Evolutionary conservation across 2,797 vertebrate genomes (phyloP).

Genomic region (Apogon talboti): DNA sequence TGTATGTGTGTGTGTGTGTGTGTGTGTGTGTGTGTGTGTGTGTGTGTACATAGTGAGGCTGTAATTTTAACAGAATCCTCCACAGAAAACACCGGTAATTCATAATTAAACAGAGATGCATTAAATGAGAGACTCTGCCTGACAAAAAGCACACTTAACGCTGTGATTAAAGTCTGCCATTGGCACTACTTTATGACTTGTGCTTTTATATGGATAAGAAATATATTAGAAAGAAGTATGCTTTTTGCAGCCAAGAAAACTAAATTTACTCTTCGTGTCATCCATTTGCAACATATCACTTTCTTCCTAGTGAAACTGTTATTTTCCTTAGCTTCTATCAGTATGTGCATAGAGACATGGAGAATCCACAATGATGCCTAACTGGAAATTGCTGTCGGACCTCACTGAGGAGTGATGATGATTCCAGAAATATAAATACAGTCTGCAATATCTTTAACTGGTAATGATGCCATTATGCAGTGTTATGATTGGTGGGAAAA

Average conservation of each 20-base stretch:
- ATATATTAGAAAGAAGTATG: neutral
- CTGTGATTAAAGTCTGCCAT: constrained; percentile 6
- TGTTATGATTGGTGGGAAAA: too few relatives aligned
- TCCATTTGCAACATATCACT: too few relatives aligned
- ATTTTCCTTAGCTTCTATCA: too few relatives aligned
- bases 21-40: neutral
- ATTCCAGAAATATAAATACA: too few relatives aligned
- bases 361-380: too few relatives aligned
- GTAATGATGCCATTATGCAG: too few relatives aligned
- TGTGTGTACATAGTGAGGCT: constrained; percentile 1
- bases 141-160: neutral
- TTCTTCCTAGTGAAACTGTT: too few relatives aligned
- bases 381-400: too few relatives aligned
- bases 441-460: too few relatives aligned
- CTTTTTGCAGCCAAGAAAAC: neutral
- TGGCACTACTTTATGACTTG: neutral
- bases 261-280: neutral
- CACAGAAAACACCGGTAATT: constrained; percentile 26
- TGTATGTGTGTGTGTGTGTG: constrained; percentile 17
- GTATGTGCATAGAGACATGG: too few relatives aligned
- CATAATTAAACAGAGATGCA: constrained; percentile 38
- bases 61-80: constrained; percentile 14
- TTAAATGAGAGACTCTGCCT: constrained; percentile 8
- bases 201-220: constrained; percentile 2
- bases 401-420: too few relatives aligned